phyloP scores from a whole-genome alignment of 2,888 invertebrate species.

The Sipha maydis region DNA sequence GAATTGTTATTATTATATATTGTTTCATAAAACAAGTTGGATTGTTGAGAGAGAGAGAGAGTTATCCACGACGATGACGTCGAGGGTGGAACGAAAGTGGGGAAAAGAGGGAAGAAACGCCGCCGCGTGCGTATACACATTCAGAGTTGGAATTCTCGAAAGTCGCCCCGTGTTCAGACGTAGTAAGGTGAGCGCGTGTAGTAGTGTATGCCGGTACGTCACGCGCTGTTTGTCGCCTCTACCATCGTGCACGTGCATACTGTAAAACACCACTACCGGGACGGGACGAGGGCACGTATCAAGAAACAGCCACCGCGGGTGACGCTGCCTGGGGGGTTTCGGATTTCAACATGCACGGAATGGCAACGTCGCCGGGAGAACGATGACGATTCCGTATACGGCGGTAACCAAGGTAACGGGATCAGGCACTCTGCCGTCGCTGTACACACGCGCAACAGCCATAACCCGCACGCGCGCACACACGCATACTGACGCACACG shows the following conservation, averaged over 20 bases:
- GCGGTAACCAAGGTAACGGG: conserved; percentile 61
- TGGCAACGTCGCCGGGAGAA: conserved; percentile 51
- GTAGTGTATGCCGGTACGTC: too few species aligned
- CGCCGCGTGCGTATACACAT: too few species aligned
- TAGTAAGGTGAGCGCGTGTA: too few species aligned
- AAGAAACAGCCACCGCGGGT: conserved; percentile 8
- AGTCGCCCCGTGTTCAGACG: too few species aligned
- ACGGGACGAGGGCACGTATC: neutral
- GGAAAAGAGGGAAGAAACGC: too few species aligned
- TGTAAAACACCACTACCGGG: neutral
- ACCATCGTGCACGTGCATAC: neutral
- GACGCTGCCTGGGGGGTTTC: conserved; percentile 37
- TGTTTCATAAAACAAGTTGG: too few species aligned
- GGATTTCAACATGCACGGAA: conserved; percentile 50
- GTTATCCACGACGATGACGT: too few species aligned
- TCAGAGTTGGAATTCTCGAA: too few species aligned
- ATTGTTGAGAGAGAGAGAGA: too few species aligned
- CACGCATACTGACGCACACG: neutral
- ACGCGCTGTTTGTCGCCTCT: too few species aligned
- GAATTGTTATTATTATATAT: too few species aligned
- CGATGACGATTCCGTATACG: conserved; percentile 50
- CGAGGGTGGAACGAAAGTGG: too few species aligned
- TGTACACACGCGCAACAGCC: conserved; percentile 56
- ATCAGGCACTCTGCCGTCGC: conserved; percentile 44
- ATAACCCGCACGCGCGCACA: neutral